Percentiles rank a stretch among this genome's conserved stretches.
phyloP scores from a whole-genome alignment of 2,888 invertebrate genomes.

The Hedychridium roseum region DNA sequence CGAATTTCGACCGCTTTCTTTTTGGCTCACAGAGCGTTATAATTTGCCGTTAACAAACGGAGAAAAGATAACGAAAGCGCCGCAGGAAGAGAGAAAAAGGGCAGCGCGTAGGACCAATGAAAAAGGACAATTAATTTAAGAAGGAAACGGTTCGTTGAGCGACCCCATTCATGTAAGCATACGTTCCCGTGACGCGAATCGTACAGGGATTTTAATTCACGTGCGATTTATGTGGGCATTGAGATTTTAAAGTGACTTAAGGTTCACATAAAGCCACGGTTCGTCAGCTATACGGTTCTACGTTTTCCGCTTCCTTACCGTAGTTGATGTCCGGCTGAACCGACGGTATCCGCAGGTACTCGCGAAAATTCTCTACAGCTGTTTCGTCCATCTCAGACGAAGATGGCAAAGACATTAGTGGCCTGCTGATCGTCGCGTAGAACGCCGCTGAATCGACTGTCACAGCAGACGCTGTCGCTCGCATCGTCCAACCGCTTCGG shows the following conservation, averaged over 20 bases:
- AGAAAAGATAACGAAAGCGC: not conserved
- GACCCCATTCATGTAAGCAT: slow-evolving; percentile 33
- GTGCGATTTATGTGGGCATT: no score
- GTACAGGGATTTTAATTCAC: no score
- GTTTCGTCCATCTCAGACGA: slow-evolving; percentile 59
- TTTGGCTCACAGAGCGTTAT: not conserved
- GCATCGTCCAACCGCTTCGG: slow-evolving; percentile 41
- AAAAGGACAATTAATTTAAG: slow-evolving; percentile 28
- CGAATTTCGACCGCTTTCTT: slow-evolving; percentile 3
- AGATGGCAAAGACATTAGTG: slow-evolving; percentile 39
- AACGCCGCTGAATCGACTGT: slow-evolving; percentile 38
- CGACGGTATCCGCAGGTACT: slow-evolving; percentile 86
- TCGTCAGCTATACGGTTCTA: no score
- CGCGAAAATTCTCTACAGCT: slow-evolving; percentile 80
- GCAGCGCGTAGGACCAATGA: slow-evolving; percentile 3
- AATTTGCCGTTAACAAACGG: slow-evolving; percentile 5
- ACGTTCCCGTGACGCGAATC: no score
- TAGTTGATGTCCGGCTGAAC: slow-evolving; percentile 90
- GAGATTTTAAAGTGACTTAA: no score
- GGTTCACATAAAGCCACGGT: no score
- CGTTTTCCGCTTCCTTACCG: slow-evolving; percentile 76
- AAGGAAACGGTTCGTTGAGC: slow-evolving; percentile 46
- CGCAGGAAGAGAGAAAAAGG: not conserved
- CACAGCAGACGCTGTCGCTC: slow-evolving; percentile 44
- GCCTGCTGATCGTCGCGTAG: slow-evolving; percentile 32